Evolutionary conservation across 1,140 invertebrate species (phyloP), one percentile per base, ranked within the genome.

Genomic region (Tenebrio molitor): DNA sequence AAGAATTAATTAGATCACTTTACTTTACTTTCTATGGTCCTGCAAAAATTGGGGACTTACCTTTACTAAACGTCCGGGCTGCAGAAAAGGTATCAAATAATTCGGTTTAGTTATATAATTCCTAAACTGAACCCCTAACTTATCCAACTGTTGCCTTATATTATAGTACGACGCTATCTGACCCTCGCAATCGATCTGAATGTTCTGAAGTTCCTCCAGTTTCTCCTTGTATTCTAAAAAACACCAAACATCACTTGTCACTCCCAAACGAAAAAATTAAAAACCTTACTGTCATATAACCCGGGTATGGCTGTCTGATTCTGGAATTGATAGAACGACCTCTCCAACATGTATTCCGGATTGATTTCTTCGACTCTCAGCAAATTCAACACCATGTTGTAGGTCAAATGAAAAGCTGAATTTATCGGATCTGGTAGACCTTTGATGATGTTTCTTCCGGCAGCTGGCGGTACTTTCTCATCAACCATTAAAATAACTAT

Each of bases 401-500:
- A 99, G 0, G 98, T 99, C 44, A 99, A 86, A 85, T 99, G 97
- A 85, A 99, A 99, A 0, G 98, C 97, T 0, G 97, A 99, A 84
- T 99, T 99, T 21, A 99, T 93, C 0, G 97, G 93, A 86, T 99
- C 98, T 0, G 97, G 91, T 80, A 91, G 89, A 36, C 98, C 97
- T 84, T 97, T 95, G 0, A 99, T 89, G 74, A 99, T 93, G 42
- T 91, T 89, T 81, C 96, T 90, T 8, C 82, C 80, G n/a, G 73
- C 89, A 8, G 89, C 87, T 0, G 95, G 93, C 42, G 92, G 95
- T 71, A 99, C 95, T 84, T 97, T 95, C 83, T 99, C 96, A 83
- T 99, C 98, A 3, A 99, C 92, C 96, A 99, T 99, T 21, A 99
- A 85, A 76, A 99, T 99, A 15, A 99, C 97, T 68, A 99, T 97